Percentiles rank a stretch among this genome's conserved stretches.
Conservation (phyloP, 2,797 vertebrate genomes). For the Gastrophryne carolinensis region DNA sequence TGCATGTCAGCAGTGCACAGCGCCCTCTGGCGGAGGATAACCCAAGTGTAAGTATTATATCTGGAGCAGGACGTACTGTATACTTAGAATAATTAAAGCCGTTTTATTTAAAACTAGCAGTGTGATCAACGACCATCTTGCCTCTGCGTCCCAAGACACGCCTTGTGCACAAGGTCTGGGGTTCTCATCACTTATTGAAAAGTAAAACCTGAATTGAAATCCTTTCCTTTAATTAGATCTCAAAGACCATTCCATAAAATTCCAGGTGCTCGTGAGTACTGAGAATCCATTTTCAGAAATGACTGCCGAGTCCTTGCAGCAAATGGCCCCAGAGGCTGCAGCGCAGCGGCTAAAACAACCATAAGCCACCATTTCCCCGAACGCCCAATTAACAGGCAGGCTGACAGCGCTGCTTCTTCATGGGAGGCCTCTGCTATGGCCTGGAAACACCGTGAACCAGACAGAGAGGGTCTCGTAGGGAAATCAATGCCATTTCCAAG, state of each 20-base stretch:
- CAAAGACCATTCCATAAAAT: not conserved
- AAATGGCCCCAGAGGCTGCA: conserved; percentile 31
- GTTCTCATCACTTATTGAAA: not conserved
- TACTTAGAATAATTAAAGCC: too few species aligned
- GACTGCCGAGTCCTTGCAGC: not conserved
- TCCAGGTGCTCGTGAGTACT: conserved; percentile 6
- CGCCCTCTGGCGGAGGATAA: too few species aligned
- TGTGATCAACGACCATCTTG: not conserved
- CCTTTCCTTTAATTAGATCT: not conserved
- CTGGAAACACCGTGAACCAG: conserved; percentile 28
- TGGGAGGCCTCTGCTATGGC: conserved; percentile 27
- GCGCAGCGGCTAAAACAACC: conserved; percentile 32
- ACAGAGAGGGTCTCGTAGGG: conserved; percentile 25
- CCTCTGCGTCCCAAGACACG: too few species aligned
- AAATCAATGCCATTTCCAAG: conserved; percentile 14
- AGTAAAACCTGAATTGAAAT: not conserved
- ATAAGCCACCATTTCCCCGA: conserved; percentile 50
- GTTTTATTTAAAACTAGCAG: not conserved
- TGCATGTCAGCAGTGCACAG: too few species aligned
- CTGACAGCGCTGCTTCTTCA: conserved; percentile 24
- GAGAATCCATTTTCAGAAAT: not conserved
- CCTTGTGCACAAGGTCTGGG: not conserved
- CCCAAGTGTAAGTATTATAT: too few species aligned
- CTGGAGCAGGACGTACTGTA: too few species aligned
- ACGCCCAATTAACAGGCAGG: conserved; percentile 41